Evolutionary conservation across 2,113 vertebrate genomes (phyloP).

Genomic region (Pachycephala philippinensis): DNA sequence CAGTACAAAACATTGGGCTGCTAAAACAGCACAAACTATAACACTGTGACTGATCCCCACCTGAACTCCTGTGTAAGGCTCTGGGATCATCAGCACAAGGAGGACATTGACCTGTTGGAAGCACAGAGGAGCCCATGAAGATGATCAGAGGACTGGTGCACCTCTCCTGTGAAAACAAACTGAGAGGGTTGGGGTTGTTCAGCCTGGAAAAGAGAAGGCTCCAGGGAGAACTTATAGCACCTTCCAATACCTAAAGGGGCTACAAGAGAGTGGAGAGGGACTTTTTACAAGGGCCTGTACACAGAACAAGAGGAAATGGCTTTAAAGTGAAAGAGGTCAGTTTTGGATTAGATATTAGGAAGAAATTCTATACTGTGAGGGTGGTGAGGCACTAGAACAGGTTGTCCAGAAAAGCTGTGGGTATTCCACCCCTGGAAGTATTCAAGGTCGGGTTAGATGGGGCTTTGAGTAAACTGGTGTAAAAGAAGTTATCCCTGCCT

Average conservation of each 20-base stretch:
- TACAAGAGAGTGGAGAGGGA: neutral
- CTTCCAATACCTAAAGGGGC: neutral
- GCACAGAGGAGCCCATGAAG: neutral
- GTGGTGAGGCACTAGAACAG: neutral
- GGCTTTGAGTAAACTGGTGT: neutral
- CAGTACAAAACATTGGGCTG: neutral
- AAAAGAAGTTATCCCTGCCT: neutral
- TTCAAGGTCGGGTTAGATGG: neutral
- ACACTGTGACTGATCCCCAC: neutral
- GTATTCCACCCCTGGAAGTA: neutral
- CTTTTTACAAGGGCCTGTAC: neutral
- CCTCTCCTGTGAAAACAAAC: neutral
- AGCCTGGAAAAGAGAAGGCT: neutral
- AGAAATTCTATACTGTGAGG: neutral
- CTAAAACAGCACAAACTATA: neutral
- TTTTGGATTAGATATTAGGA: neutral
- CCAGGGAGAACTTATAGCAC: no score
- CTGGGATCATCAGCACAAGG: neutral
- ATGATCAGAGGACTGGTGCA: no score
- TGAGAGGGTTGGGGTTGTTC: neutral
- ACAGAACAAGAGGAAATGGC: neutral
- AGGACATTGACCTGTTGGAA: neutral
- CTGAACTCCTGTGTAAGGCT: rapidly evolving
- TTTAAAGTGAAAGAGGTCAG: neutral
- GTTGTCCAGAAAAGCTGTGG: neutral